Percentiles rank a stretch among this genome's conserved stretches.
Conservation (phyloP, 2,888 invertebrate genomes). For the Drosophila quinaria region DNA sequence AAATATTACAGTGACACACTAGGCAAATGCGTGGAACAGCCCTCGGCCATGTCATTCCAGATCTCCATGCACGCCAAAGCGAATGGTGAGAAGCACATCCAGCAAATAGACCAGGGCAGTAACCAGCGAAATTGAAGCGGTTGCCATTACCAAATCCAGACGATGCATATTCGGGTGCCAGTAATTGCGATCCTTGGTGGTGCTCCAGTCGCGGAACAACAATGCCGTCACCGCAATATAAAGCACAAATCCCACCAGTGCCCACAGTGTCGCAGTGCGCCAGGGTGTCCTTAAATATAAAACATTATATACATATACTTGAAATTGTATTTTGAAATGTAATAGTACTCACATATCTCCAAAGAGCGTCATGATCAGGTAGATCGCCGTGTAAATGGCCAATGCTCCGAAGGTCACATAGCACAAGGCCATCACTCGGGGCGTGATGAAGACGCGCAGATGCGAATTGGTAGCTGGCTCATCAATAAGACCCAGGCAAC, state of each 20-base stretch:
- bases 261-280: constrained; percentile 84
- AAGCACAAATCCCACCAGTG: constrained; percentile 82
- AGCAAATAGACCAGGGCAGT: constrained; percentile 81
- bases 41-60: constrained; percentile 75
- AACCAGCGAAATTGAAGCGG: constrained; percentile 83
- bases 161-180: constrained; percentile 86
- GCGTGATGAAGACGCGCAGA: constrained; percentile 82
- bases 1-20: constrained; percentile 70
- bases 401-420: constrained; percentile 85
- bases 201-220: constrained; percentile 85
- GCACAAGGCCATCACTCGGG: constrained; percentile 83
- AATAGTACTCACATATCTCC: constrained; percentile 82
- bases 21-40: constrained; percentile 26
- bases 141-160: constrained; percentile 83
- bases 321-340: rapidly evolving
- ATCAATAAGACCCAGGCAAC: constrained; percentile 85
- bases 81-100: constrained; percentile 83
- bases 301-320: not conserved
- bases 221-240: constrained; percentile 81
- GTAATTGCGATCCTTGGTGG: constrained; percentile 84
- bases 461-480: constrained; percentile 85
- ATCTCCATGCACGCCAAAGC: constrained; percentile 84
- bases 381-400: constrained; percentile 84
- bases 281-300: constrained; percentile 79
- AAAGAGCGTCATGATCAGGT: constrained; percentile 84